Evolutionary conservation across 64 coral and sea anemone species (phyloP).

Genomic region (Dendrophyllia cribrosa): DNA sequence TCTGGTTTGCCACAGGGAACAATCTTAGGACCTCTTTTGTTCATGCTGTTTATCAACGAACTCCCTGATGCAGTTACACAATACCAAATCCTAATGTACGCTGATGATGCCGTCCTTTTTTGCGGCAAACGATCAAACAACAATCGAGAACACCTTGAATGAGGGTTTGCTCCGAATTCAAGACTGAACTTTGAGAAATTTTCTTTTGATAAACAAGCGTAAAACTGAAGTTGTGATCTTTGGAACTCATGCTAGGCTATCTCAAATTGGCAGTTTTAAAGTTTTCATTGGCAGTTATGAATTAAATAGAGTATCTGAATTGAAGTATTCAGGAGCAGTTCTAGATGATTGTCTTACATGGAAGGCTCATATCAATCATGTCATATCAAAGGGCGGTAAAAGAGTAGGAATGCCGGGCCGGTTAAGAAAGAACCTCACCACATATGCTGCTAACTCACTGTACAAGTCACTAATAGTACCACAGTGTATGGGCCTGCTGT

Average conservation of each 20-base stretch:
- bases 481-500: slow-evolving; percentile 30
- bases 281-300: not conserved
- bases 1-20: not conserved
- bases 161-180: no score
- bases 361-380: slow-evolving; percentile 30
- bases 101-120: not conserved
- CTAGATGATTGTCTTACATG: slow-evolving; percentile 31
- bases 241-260: no score
- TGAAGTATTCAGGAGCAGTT: not conserved
- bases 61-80: not conserved
- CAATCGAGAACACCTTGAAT: no score
- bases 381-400: not conserved
- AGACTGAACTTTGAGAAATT: no score
- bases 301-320: not conserved
- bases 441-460: no score
- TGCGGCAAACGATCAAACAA: not conserved
- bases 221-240: no score
- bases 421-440: no score
- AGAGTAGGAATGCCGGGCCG: slow-evolving; percentile 29
- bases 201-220: no score
- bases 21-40: slow-evolving; percentile 1
- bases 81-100: not conserved
- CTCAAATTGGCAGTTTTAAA: no score
- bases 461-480: slow-evolving; percentile 40
- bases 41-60: not conserved